These are phyloP conservation scores for Vireo altiloquus DNA, from an alignment of 2,113 vertebrate species.

Conservation along the genomic window DNA sequence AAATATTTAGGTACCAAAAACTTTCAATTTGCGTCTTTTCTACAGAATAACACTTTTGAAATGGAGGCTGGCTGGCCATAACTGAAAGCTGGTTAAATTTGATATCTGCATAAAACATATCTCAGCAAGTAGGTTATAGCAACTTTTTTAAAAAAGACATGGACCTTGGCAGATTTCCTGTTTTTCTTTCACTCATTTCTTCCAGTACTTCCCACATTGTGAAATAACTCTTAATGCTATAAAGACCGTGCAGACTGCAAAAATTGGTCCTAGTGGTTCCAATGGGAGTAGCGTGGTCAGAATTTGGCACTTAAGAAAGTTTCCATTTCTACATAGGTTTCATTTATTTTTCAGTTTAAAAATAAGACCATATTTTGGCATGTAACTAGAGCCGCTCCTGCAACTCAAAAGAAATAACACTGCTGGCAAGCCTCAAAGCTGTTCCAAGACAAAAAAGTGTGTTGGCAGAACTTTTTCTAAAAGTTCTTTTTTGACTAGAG, in stretches of 20 bases:
- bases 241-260: constrained; percentile 17
- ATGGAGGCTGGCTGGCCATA: not conserved
- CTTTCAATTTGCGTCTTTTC: not conserved
- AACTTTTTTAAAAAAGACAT: not conserved
- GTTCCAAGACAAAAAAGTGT: constrained; percentile 35
- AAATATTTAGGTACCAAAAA: not conserved
- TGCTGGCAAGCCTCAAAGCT: constrained; percentile 16
- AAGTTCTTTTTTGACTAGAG: constrained; percentile 38
- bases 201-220: constrained; percentile 36
- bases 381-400: constrained; percentile 27
- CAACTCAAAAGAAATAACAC: constrained; percentile 27
- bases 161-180: not conserved
- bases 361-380: constrained; percentile 43
- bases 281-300: constrained; percentile 26
- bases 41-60: not conserved
- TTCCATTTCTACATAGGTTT: constrained; percentile 54
- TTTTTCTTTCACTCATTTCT: constrained; percentile 7
- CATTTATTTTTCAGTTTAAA: constrained; percentile 55
- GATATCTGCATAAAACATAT: not conserved
- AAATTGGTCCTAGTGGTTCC: constrained; percentile 24
- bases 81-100: not conserved
- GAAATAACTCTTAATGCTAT: constrained; percentile 23
- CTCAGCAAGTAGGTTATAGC: not conserved
- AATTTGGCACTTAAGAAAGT: constrained; percentile 34
- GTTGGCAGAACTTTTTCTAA: constrained; percentile 28